Conservation (phyloP, 2,113 vertebrate species). For the Rhinichthys klamathensis region DNA sequence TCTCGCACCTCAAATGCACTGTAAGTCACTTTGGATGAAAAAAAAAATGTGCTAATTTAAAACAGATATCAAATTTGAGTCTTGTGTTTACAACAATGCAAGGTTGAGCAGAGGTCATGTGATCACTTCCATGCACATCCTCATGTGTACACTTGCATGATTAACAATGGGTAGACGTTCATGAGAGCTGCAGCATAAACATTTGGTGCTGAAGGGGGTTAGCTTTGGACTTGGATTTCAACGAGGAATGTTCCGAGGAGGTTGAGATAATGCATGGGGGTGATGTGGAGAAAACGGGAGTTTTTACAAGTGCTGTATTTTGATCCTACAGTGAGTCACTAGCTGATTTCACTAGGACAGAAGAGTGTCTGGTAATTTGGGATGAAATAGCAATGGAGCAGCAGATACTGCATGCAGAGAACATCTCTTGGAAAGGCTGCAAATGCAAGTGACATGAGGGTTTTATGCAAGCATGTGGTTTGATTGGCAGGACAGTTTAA, state of each 20-base stretch:
- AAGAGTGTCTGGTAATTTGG: constrained; percentile 19
- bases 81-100: not conserved
- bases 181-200: constrained; percentile 3
- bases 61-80: not conserved
- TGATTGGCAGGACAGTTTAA: constrained; percentile 32
- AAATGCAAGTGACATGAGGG: constrained; percentile 14
- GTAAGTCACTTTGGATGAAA: not conserved
- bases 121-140: constrained; percentile 3
- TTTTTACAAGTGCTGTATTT: not conserved
- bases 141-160: not conserved
- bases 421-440: constrained; percentile 22
- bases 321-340: constrained; percentile 30
- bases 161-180: constrained; percentile 15
- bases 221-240: constrained; percentile 9
- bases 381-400: constrained; percentile 9
- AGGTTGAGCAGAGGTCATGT: not conserved
- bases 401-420: constrained; percentile 24
- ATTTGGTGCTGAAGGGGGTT: not conserved
- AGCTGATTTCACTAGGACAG: constrained; percentile 19
- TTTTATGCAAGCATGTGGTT: not conserved
- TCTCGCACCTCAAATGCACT: not conserved
- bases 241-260: not conserved
- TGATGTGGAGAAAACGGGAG: constrained; percentile 6
- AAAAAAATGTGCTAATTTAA: not conserved
- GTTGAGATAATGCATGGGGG: constrained; percentile 1